Evolutionary conservation across 2,113 vertebrate genomes (phyloP), one percentile per base, ranked within the genome.

Genomic region (Probosciger aterrimus): DNA sequence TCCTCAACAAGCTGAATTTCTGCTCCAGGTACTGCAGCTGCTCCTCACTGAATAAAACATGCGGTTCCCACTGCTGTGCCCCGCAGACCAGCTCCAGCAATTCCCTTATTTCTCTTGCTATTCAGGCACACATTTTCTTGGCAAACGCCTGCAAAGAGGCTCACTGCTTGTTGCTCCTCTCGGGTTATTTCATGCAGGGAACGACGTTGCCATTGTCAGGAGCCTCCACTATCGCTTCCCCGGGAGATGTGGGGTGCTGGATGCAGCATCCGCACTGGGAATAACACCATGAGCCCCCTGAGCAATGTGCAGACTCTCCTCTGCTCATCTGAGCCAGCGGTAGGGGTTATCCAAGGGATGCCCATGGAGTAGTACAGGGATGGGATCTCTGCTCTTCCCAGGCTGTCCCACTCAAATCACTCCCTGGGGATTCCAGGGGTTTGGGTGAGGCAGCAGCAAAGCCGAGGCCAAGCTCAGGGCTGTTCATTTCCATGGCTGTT

Each of bases 31-130:
- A 88, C 77, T 53, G 44, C 97, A 97, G 95, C 95, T 96, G 94
- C 93, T 95, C 68, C 96, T 93, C 3, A 23, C 95, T 97, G 97
- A 98, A 97, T 98, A 97, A 98, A 97, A 97, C 90, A 97, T 96
- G 88, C 15, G 6, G 0, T 37, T 88, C 65, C 59, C 22, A 73
- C 85, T 88, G 93, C 97, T 31, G 65, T 24, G 63, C 97, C 97
- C 96, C 73, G 63, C 92, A 93, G 94, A 97, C 50, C 68, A 39
- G 28, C 82, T 82, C 96, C 83, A 52, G 95, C 92, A 97, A 97
- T 87, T 88, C 97, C 95, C 95, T 96, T 69, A 75, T 96, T 97
- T 95, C 96, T 95, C 91, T 92, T 91, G 81, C 96, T 95, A 80
- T 95, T 97, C 92, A 94, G 91, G 78, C 82, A 84, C 47, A 14